These are phyloP conservation scores for Drosophila santomea DNA, from an alignment of 1,140 invertebrate species.

Conservation along the genomic window DNA sequence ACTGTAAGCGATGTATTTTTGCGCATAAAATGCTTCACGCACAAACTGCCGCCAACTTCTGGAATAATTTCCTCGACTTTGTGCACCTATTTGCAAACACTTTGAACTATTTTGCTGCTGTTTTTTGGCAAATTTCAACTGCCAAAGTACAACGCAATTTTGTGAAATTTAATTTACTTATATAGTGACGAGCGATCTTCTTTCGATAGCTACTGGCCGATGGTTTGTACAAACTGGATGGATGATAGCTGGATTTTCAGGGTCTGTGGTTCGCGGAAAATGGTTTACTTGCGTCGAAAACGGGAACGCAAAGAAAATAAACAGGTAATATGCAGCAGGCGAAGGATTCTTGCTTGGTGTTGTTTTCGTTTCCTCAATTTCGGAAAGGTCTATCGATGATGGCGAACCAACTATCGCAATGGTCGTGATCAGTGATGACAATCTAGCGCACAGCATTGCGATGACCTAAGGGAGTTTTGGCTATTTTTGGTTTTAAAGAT, in stretches of 20 bases:
- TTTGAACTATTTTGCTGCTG: not conserved
- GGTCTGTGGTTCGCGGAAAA: not conserved
- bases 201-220: not conserved
- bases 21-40: not conserved
- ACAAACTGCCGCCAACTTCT: not conserved
- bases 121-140: not conserved
- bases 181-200: not conserved
- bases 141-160: slow-evolving; percentile 58
- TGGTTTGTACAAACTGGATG: not conserved
- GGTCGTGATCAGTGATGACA: not conserved
- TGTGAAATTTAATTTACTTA: slow-evolving; percentile 34
- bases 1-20: not conserved
- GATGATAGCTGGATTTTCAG: no score
- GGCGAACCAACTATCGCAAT: not conserved
- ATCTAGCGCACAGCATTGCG: not conserved
- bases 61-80: not conserved
- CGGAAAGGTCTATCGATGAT: not conserved
- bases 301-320: not conserved
- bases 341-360: not conserved
- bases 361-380: not conserved
- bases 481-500: not conserved
- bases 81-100: not conserved
- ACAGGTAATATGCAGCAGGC: no score
- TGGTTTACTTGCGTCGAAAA: not conserved
- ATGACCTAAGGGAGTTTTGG: no score